Evolutionary conservation across 2,113 vertebrate genomes (phyloP), one percentile per base, ranked within the genome.

Genomic region (Mus pahari): DNA sequence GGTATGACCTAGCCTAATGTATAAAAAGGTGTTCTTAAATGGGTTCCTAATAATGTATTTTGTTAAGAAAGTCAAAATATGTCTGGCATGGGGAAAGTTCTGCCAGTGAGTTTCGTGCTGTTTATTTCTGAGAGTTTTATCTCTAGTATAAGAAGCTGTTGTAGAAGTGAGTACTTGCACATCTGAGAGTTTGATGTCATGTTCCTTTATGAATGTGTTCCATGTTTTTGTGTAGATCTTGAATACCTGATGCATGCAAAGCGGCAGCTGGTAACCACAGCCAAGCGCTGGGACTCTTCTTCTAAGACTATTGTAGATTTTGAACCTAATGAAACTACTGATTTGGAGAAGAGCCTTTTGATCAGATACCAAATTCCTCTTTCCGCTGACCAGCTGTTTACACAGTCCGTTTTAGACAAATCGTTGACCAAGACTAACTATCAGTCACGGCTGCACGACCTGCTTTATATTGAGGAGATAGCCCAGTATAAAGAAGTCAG

Each of bases 401-500:
- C 99, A 84, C 99, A 99, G 98, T 99, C 99, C 16, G 99, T 99
- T 94, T 98, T 99, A 98, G 99, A 99, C 98, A 99, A 99, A 98
- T 99, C 99, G 90, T 97, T 99, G 98, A 99, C 99, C 98, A 99
- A 99, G 98, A 98, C 98, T 97, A 99, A 99, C 98, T 99, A 99
- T 97, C 99, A 99, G 98, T 99, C 99, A 86, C 99, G 99, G 86
- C 98, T 99, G 90, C 99, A 99, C 1, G 99, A 99, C 98, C 99
- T 99, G 98, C 99, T 99, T 94, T 99, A 99, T 95, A 99, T 99
- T 62, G 99, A 99, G 97, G 99, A 99, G 98, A 99, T 99, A 97
- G 99, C 99, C 86, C 99, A 99, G 97, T 99, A 99, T 97, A 99
- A 99, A 98, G 99, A 99, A 99, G 99, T 99, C 95, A 99, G 99